phyloP scores from a whole-genome alignment of 1,140 invertebrate species.

The Centruroides sculpturatus region DNA sequence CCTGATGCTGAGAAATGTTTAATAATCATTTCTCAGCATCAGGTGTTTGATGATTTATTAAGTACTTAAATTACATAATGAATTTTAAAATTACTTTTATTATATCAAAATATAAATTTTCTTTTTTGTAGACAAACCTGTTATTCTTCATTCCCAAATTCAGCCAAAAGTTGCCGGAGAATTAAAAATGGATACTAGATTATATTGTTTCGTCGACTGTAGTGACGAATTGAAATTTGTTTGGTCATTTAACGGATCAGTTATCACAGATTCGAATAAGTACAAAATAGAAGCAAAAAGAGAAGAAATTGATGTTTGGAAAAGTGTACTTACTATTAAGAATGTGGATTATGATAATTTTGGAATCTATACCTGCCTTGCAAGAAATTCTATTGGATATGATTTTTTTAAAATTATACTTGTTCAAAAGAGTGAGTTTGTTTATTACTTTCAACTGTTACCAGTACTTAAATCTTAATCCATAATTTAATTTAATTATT shows the following conservation, averaged over 20 bases:
- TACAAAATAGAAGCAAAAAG: conserved; percentile 44
- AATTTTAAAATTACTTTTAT: conserved; percentile 1
- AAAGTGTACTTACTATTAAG: conserved; percentile 55
- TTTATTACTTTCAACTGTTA: too few relatives aligned
- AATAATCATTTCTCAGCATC: too few relatives aligned
- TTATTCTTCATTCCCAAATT: conserved; percentile 64
- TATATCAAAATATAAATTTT: background rate
- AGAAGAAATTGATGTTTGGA: conserved; percentile 3
- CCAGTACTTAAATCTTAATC: too few relatives aligned
- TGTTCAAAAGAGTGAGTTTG: conserved; percentile 12
- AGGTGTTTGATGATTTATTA: too few relatives aligned
- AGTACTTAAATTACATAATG: background rate
- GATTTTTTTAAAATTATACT: conserved; percentile 27
- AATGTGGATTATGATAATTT: conserved; percentile 74
- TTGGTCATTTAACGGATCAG: conserved; percentile 41
- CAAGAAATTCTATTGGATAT: conserved; percentile 68
- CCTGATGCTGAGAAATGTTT: too few relatives aligned
- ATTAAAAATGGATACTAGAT: conserved; percentile 55
- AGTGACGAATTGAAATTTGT: conserved; percentile 65
- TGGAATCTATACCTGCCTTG: conserved; percentile 72
- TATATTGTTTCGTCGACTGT: conserved; percentile 64
- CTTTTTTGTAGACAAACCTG: conserved; percentile 54
- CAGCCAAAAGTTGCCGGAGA: conserved; percentile 72
- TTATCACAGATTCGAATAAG: conserved; percentile 31
- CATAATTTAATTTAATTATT: too few relatives aligned